phyloP scores from a whole-genome alignment of 2,888 invertebrate genomes.

The Conus canariensis region DNA sequence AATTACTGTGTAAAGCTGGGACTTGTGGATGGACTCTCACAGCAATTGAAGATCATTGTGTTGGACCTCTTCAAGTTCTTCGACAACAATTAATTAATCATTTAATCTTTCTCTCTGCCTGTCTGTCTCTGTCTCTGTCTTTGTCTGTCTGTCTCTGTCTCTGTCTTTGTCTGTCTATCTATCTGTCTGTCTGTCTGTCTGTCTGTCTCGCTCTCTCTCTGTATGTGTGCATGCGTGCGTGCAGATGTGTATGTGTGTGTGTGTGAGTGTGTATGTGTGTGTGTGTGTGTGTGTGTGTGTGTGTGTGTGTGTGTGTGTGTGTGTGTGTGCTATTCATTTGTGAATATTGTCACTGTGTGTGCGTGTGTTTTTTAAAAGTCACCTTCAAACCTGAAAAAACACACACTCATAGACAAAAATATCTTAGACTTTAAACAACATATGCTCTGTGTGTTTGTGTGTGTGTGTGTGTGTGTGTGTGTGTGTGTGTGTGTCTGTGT shows the following conservation, averaged over 20 bases:
- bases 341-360: not conserved
- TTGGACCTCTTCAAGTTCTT: no score
- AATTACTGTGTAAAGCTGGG: no score
- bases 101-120: no score
- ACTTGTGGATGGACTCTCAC: no score
- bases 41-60: no score
- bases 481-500: not conserved
- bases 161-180: not conserved
- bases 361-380: not conserved
- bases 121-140: no score
- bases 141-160: not conserved
- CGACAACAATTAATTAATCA: no score
- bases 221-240: not conserved
- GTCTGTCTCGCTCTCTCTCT: not conserved
- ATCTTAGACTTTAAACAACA: no score
- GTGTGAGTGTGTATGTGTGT: not conserved
- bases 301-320: not conserved
- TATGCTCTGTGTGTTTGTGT: not conserved
- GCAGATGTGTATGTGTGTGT: not conserved
- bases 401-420: no score
- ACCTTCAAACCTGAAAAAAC: no score
- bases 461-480: not conserved
- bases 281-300: not conserved
- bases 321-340: not conserved
- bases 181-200: not conserved